Evolutionary conservation across 92 coral and sea anemone genomes (phyloP), one percentile per base, ranked within the genome.

Genomic region (Zoanthus sansibaricus): DNA sequence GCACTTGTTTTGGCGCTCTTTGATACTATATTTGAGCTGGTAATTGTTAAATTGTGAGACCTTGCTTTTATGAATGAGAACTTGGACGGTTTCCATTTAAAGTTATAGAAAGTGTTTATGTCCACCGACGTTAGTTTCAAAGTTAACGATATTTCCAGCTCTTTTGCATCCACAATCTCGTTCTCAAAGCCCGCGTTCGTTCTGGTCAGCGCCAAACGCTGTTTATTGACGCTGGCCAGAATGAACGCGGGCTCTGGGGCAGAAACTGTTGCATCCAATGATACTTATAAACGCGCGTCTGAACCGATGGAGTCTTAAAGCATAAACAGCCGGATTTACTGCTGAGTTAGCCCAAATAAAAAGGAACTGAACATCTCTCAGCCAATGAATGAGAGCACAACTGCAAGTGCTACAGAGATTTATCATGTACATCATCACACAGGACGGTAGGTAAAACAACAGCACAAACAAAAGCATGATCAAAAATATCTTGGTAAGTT

Each of bases 301-400:
- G 31, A 83, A 88, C 32, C 82, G 86, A 37, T 86, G 84, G 31
- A 91, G 58, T 67, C 94, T 71, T 76, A 87, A 74, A 0, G 93
- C 94, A 47, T 94, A 94, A 0, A 94, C 87, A 10, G 88, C 88
- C 5, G 97, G 97, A 52, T 94, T 90, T 52, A 94, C 89, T 18
- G 90, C 92, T 1, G 97, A 94, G 71, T 92, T 94, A 14, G 94
- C 92, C 88, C 92, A 87, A 31, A 94, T 88, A 71, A 94, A 85
- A 78, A 92, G 73, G 51, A 94, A 83, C 17, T 86, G 88, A 17
- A 87, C 76, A 61, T 94, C 97, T 66, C 97, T 89, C n/a, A 91
- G 87, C 89, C 93, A 91, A 83, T 92, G 97, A 12, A 94, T 66
- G 18, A 94, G 66, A 18, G 55, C 88, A 62, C 97, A 94, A 78